Percentiles rank a stretch among this genome's conserved stretches.
These are phyloP conservation scores for Branchipolynoe longqiensis DNA, from an alignment of 2,888 invertebrate species.

Conservation along the genomic window DNA sequence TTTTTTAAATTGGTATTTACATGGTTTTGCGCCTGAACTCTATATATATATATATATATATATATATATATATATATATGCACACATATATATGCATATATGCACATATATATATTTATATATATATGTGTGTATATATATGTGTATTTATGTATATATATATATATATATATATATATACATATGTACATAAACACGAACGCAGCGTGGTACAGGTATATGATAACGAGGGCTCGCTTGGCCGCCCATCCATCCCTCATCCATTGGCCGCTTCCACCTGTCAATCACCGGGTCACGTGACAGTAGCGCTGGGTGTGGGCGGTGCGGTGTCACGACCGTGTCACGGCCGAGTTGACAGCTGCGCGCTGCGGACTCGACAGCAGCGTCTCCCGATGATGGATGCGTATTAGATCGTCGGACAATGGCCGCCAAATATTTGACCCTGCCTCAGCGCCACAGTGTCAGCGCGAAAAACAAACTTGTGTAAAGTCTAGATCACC, in stretches of 20 bases:
- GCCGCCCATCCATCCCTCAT: conserved; percentile 18
- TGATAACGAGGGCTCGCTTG: neutral
- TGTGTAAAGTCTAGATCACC: conserved; percentile 36
- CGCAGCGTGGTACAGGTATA: no score
- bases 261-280: conserved; percentile 30
- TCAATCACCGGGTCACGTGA: conserved; percentile 28
- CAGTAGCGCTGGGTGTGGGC: neutral
- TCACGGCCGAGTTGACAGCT: conserved; percentile 6
- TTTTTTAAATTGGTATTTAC: no score
- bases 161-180: no score
- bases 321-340: neutral
- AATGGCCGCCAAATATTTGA: conserved; percentile 26
- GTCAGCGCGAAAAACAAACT: conserved; percentile 6
- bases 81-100: no score
- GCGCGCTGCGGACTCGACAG: neutral
- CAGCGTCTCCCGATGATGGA: neutral
- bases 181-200: no score
- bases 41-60: no score
- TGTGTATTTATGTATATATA: no score
- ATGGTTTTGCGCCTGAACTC: no score
- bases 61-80: no score
- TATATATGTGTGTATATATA: no score
- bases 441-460: neutral
- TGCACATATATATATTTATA: no score
- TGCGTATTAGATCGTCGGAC: neutral